These are phyloP conservation scores for Drosophila heteroneura DNA, from an alignment of 2,888 invertebrate species.

Conservation along the genomic window DNA sequence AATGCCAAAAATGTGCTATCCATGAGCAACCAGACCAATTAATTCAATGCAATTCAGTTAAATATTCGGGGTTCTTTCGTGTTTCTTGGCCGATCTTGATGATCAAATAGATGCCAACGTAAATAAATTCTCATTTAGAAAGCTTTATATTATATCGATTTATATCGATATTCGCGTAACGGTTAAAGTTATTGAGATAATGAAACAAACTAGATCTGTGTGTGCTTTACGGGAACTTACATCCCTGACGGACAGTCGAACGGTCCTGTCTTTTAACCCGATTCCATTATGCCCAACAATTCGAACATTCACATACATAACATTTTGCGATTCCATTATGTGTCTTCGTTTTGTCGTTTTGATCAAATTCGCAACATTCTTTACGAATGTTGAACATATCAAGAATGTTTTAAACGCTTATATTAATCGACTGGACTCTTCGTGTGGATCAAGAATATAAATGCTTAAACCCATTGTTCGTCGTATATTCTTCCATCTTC, in stretches of 20 bases:
- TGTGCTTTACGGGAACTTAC: too few relatives aligned
- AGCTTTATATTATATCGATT: background rate
- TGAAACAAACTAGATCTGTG: too few relatives aligned
- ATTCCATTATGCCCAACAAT: background rate
- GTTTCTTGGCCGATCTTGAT: background rate
- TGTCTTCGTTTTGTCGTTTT: background rate
- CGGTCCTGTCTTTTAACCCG: too few relatives aligned
- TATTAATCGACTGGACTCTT: background rate
- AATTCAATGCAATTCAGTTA: background rate
- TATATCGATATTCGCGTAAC: background rate
- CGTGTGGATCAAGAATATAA: background rate
- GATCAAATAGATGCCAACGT: background rate
- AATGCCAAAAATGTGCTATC: background rate
- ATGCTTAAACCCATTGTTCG: background rate
- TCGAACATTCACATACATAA: background rate
- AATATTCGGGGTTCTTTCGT: background rate
- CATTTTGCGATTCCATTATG: background rate
- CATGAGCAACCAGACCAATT: background rate
- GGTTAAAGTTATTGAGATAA: background rate
- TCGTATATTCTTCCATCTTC: background rate
- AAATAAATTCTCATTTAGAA: background rate
- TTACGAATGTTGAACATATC: background rate
- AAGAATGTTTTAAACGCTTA: background rate
- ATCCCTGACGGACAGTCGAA: too few relatives aligned
- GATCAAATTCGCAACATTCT: too few relatives aligned